These are phyloP conservation scores for Euphonia xanthogaster DNA, from an alignment of 2,797 vertebrate genomes.

Conservation along the genomic window DNA sequence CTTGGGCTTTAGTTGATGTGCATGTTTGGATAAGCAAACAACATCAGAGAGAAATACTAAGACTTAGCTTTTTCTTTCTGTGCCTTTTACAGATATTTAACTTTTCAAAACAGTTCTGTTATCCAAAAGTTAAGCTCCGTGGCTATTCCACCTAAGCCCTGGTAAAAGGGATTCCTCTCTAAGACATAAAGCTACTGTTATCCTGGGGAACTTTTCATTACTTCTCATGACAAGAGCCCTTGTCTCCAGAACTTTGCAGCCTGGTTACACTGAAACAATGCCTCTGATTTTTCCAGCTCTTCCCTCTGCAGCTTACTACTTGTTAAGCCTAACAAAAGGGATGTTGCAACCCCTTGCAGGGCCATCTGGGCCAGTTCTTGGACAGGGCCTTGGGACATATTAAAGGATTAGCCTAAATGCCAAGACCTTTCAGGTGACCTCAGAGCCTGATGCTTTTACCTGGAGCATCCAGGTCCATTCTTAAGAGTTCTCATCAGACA, in stretches of 20 bases:
- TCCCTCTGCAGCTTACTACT: not conserved
- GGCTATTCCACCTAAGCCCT: not conserved
- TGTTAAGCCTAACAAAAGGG: not conserved
- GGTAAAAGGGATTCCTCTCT: not conserved
- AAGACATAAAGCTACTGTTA: not conserved
- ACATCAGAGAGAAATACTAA: not conserved
- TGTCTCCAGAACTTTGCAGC: not conserved
- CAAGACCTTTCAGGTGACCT: not conserved
- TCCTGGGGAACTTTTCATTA: not conserved
- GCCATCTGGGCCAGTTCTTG: not conserved
- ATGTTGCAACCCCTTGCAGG: not conserved
- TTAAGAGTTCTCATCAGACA: not conserved
- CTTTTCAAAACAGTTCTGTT: not conserved
- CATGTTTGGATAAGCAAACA: not conserved
- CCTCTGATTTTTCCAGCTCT: not conserved
- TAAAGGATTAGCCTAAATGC: not conserved
- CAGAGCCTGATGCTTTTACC: not conserved
- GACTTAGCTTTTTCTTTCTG: not conserved
- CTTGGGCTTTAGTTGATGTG: not conserved
- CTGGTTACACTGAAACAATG: not conserved
- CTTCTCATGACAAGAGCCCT: accelerated
- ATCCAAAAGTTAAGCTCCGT: not conserved
- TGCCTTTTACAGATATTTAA: not conserved
- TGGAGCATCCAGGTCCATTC: not conserved
- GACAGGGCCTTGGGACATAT: not conserved